Base-by-base conservation (phyloP, 2,888 invertebrate species). In the Dyspetes luteomarginatus region DNA sequence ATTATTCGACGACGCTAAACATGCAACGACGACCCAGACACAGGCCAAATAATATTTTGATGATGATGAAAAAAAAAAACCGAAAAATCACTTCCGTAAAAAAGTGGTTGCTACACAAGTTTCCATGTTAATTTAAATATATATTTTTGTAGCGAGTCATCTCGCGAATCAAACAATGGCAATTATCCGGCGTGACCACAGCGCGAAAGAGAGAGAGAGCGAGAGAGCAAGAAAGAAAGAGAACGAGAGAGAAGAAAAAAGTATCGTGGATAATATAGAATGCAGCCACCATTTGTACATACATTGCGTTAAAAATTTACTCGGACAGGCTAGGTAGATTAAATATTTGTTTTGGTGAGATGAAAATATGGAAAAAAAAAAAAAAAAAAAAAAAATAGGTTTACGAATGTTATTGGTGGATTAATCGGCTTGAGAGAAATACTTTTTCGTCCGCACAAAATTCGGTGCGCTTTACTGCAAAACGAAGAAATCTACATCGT, bases 121-220 rank as follows among this genome's bases (percentile, higher is more conserved):
- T 78, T 78, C 81, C 78, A 74, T 74, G 28, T 78, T 81, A 19
- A 78, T 81, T 81, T 78, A 65, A 81, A 78, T 71, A 81, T 76
- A 81, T 81, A 81, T 81, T 81, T 81, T 81, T 81, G 73, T 81
- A 81, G 81, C 81, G 78, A 69, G 69, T 65, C 45, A 71, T 55
- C 43, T 74, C 78, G 81, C 81, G 78, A 74, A 78, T 69, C 65
- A 58, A 77, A 76, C 60, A 68, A 56, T 60, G 69, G 65, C 81
- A 69, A 78, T 81, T 81, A 65, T 81, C 50, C 56, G 68, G 73
- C 43, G 73, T 36, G 36, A 72, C 17, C 60, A 41, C 52, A 45
- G 17, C 65, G 3, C 12, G 30, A 45, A 24, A 67, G 24, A 28
- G 28, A 30, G 1, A 58, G 30, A 68, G 22, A 1, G 26, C 65